These are phyloP conservation scores for Limonius californicus DNA, from an alignment of 1,140 invertebrate genomes.

Conservation along the genomic window DNA sequence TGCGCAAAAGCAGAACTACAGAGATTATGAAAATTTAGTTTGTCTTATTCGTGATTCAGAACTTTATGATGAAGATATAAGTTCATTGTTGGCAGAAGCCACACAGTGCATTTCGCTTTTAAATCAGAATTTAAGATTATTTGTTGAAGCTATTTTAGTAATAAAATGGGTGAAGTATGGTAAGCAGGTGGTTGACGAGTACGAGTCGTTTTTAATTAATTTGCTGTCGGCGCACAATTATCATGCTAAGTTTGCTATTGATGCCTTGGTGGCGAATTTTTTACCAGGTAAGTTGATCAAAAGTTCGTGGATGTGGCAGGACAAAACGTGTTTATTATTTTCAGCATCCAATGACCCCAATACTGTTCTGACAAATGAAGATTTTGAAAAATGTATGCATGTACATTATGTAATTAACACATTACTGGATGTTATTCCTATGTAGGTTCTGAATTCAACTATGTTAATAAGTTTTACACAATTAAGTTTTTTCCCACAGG, in stretches of 20 bases:
- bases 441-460: constrained; percentile 51
- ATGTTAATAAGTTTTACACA: neutral
- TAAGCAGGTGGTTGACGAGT: constrained; percentile 50
- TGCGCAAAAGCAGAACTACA: constrained; percentile 24
- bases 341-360: constrained; percentile 23
- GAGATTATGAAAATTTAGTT: constrained; percentile 42
- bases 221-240: constrained; percentile 60
- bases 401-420: constrained; percentile 55
- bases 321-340: neutral
- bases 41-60: constrained; percentile 40
- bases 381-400: constrained; percentile 50
- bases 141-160: constrained; percentile 61
- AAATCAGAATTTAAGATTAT: constrained; percentile 52
- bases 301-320: neutral
- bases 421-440: constrained; percentile 58
- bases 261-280: constrained; percentile 56
- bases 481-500: constrained; percentile 47
- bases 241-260: constrained; percentile 56
- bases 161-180: constrained; percentile 55
- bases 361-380: constrained; percentile 47
- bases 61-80: constrained; percentile 56
- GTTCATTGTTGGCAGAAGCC: constrained; percentile 52
- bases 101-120: constrained; percentile 57
- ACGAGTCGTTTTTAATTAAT: constrained; percentile 59
- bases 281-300: constrained; percentile 47